Base-by-base conservation (phyloP, 2,113 vertebrate species). In the Ibidorhyncha struthersii region DNA sequence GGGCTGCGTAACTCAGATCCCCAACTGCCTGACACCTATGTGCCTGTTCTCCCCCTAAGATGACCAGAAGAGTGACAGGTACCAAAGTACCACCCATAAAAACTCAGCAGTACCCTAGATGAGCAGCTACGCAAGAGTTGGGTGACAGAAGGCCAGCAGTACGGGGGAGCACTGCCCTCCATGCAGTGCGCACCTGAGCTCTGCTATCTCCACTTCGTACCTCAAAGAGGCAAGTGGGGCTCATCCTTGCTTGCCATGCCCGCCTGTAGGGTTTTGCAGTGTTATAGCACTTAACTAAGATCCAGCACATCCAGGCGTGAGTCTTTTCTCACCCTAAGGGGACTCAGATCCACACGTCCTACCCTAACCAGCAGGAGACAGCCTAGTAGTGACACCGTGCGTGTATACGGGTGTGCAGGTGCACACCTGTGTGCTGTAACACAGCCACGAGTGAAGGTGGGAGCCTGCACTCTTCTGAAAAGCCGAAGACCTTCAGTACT, bases 381-480 rank as follows among this genome's bases (percentile, higher is more conserved):
- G 66, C 40, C 56, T 15, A 2, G 22, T 1, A 23, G 34, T 1
- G 47, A 45, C 52, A 19, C 1, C 0, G 12, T 32, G 55, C 4
- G 38, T 6, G 13, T 17, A 1, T 10, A 1, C 0, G 6, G 15
- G 6, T 10, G 32, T 7, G 11, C 1, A 10, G 13, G 9, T 32
- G n/a, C 40, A 3, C 2, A 6, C 36, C 40, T 34, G 38, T 16
- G 53, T 50, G 36, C 50, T 3, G 0, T 1, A 8, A 22, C 9
- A 29, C 10, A 21, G 32, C 65, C 6, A 1, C 0, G 26, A 27
- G 52, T 0, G 22, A 32, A 32, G 38, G 13, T 1, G 2, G 38
- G 21, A 78, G 12, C 55, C 58, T 59, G 19, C 34, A 3, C 41
- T 59, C 47, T 29, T 59, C 56, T 21, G 70, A 27, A 79, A 78